Conservation (phyloP, 1,140 invertebrate genomes). For the Armadillidium nasatum region DNA sequence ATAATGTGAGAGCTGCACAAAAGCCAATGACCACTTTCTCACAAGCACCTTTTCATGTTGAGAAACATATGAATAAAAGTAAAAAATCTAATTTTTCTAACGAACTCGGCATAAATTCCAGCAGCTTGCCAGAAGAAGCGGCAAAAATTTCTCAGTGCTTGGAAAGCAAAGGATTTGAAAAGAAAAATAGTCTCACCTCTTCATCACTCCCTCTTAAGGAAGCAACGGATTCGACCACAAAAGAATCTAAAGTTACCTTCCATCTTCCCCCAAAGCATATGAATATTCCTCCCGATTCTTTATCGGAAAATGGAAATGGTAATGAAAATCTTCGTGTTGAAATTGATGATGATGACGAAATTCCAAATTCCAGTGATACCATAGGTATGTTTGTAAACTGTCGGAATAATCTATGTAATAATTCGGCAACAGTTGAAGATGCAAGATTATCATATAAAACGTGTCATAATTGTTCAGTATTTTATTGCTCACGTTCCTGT, state of each 20-base stretch:
- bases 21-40: neutral
- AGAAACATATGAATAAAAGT: neutral
- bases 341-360: slow-evolving; percentile 29
- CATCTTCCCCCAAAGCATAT: slow-evolving; percentile 35
- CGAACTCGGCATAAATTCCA: neutral
- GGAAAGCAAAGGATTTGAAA: neutral
- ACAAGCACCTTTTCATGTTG: neutral
- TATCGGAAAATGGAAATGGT: slow-evolving; percentile 39
- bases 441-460: slow-evolving; percentile 65
- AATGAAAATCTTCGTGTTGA: slow-evolving; percentile 38
- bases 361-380: neutral
- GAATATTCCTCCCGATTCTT: slow-evolving; percentile 41
- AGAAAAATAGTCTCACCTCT: neutral
- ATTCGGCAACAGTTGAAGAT: slow-evolving; percentile 48
- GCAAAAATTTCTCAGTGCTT: neutral
- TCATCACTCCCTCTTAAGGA: neutral
- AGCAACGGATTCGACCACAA: neutral
- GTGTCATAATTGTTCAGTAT: slow-evolving; percentile 89
- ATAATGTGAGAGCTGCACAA: neutral
- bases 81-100: slow-evolving; percentile 3
- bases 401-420: slow-evolving; percentile 48
- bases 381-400: slow-evolving; percentile 19
- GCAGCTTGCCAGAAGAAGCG: neutral
- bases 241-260: slow-evolving; percentile 31
- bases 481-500: slow-evolving; percentile 65